Base-by-base conservation (phyloP, 2,888 invertebrate species). In the Gari tellinella region DNA sequence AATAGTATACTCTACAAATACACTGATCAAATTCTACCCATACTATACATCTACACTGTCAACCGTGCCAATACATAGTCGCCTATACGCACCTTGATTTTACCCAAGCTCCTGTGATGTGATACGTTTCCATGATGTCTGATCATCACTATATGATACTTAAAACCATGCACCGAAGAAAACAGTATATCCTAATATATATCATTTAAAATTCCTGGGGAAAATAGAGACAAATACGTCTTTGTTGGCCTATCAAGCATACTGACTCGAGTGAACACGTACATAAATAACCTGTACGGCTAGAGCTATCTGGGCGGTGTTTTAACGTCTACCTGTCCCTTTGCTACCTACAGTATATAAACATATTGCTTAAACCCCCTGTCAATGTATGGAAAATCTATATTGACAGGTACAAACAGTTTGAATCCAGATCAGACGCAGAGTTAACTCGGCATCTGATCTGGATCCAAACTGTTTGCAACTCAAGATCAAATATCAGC, bases 71-170 rank as follows among this genome's bases (percentile, higher is more conserved):
- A 4, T 31, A 10, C 31, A 31, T 10, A 31, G 31, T 31, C 31
- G 26, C 17, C 19, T 48, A 14, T 43, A 67, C 70, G 55, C 53
- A 70, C 70, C 70, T 70, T 70, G 37, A 64, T 53, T 70, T 55
- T 64, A 38, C 70, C 70, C 23, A 60, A 53, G 55, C 60, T 60
- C 26, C 60, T 45, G 46, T 52, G 63, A 68, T 68, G 64, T 14
- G 73, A 63, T 49, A 64, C 45, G 56, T 63, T 26, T 67, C 73
- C 73, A 64, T 68, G n/a, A n/a, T n/a, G 73, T 73, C 64, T 73
- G 49, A 67, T 63, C 73, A 73, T 73, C 31, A 60, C 68, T 57
- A 40, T 49, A 37, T 49, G 56, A 46, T 57, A 40, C 43, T 21
- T 40, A 51, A 48, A 67, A 60, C 56, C 43, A 68, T 43, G 55